Percentiles rank a stretch among this genome's conserved stretches.
Evolutionary conservation across 2,797 vertebrate species (phyloP).

Genomic region (Thalassophryne amazonica): DNA sequence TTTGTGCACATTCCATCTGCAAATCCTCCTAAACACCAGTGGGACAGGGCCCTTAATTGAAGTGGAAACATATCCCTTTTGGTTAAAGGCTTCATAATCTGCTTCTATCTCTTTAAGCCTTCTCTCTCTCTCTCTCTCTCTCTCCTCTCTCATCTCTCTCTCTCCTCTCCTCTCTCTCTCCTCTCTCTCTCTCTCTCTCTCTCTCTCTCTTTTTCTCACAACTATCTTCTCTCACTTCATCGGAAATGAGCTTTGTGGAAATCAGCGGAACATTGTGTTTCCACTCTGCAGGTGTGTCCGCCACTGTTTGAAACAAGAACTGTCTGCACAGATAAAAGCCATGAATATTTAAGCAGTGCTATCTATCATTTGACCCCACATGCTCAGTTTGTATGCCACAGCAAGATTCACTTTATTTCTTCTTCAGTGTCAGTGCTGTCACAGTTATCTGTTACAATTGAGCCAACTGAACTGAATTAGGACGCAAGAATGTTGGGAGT

Average conservation of each 20-base stretch:
- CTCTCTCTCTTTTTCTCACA: conserved; percentile 2
- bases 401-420: conserved; percentile 36
- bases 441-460: too few relatives aligned
- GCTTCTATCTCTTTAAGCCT: too few relatives aligned
- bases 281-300: conserved; percentile 42
- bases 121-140: too few relatives aligned
- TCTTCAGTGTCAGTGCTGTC: conserved; percentile 19
- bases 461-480: too few relatives aligned
- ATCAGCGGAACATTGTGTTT: conserved; percentile 38
- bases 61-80: too few relatives aligned
- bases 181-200: background rate
- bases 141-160: background rate
- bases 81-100: conserved; percentile 12
- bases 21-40: too few relatives aligned
- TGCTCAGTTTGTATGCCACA: conserved; percentile 14
- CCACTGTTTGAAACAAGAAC: conserved; percentile 46
- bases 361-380: conserved; percentile 58
- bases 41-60: too few relatives aligned
- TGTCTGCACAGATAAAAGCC: conserved; percentile 64
- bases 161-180: background rate
- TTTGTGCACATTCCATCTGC: too few relatives aligned
- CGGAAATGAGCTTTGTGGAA: conserved; percentile 37
- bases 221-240: conserved; percentile 37
- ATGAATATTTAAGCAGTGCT: conserved; percentile 62
- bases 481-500: too few relatives aligned